Percentiles rank a stretch among this genome's conserved stretches.
These are phyloP conservation scores for Sakesphorus luctuosus DNA, from an alignment of 2,113 vertebrate genomes.

Conservation along the genomic window DNA sequence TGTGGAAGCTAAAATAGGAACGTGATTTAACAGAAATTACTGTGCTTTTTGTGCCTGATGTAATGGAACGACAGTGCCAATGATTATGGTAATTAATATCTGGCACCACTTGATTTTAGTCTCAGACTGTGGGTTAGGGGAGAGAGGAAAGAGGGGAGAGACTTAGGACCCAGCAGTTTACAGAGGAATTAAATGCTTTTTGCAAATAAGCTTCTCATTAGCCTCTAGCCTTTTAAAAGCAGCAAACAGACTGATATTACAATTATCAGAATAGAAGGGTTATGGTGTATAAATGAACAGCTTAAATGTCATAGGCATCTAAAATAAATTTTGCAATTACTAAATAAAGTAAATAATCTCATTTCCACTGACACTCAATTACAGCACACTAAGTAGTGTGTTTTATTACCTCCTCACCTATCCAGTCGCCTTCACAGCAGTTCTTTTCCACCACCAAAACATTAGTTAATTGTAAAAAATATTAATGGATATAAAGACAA, in stretches of 20 bases:
- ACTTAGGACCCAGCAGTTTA: not conserved
- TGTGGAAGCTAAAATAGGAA: not conserved
- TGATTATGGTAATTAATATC: not conserved
- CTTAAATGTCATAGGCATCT: constrained; percentile 70
- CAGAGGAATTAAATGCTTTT: constrained; percentile 51
- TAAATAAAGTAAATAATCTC: constrained; percentile 76
- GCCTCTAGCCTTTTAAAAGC: constrained; percentile 68
- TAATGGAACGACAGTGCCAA: not conserved
- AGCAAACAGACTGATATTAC: constrained; percentile 39
- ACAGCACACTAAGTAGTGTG: constrained; percentile 61
- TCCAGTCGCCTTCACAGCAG: constrained; percentile 41
- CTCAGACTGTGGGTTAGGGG: not conserved
- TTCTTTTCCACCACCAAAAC: not conserved
- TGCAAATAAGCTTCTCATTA: constrained; percentile 58
- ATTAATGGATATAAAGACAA: not conserved
- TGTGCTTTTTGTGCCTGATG: not conserved
- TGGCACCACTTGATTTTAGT: not conserved
- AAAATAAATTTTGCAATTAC: constrained; percentile 68
- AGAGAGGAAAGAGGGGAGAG: not conserved
- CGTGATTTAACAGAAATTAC: not conserved
- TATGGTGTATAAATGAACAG: constrained; percentile 64
- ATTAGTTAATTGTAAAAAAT: not conserved
- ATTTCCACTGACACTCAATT: constrained; percentile 69
- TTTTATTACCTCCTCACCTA: constrained; percentile 62
- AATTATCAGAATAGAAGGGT: constrained; percentile 41